Base-by-base conservation (phyloP, 2,797 vertebrate species). In the Netta rufina region DNA sequence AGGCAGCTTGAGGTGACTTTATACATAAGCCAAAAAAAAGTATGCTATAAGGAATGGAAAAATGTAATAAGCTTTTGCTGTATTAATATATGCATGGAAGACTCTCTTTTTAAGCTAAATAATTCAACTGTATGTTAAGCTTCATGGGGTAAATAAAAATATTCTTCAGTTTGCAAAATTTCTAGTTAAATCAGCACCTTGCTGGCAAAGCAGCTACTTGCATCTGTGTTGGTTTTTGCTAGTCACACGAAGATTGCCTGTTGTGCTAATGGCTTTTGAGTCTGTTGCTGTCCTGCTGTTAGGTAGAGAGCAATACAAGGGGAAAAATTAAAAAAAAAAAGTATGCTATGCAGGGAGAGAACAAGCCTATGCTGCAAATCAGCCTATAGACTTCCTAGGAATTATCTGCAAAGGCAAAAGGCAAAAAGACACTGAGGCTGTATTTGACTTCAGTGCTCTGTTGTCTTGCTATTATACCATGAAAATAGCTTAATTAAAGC, bases 1-100 rank as follows among this genome's bases (percentile, higher is more conserved):
- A 84, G 36, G 67, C 73, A 86, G 38, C 64, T 93, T 87, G 82
- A 94, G 39, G 66, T 84, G 76, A 79, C 65, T 87, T 94, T 49
- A 39, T 62, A 65, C 3, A 13, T 74, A 53, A 47, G 36, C 74
- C 58, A 65, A 45, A 90, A 82, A 27, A 49, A 60, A 30, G 2
- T 13, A 27, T 67, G 25, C 28, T 49, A 4, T 67, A 74, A 62
- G 28, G 65, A 96, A 75, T 21, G 51, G 92, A 84, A 57, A 11
- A 57, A 77, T 38, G 45, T 43, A 36, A 60, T 22, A 32, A 49
- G 39, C 36, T 36, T 72, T 73, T 67, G 22, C 47, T 28, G 1
- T 8, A 43, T 51, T 79, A 83, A 92, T 88, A 25, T 17, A 70
- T 77, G 45, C 56, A 69, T 33, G 57, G 83, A 79, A 74, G 43